phyloP scores from a whole-genome alignment of 2,888 invertebrate genomes.

The Slavum lentiscoides region DNA sequence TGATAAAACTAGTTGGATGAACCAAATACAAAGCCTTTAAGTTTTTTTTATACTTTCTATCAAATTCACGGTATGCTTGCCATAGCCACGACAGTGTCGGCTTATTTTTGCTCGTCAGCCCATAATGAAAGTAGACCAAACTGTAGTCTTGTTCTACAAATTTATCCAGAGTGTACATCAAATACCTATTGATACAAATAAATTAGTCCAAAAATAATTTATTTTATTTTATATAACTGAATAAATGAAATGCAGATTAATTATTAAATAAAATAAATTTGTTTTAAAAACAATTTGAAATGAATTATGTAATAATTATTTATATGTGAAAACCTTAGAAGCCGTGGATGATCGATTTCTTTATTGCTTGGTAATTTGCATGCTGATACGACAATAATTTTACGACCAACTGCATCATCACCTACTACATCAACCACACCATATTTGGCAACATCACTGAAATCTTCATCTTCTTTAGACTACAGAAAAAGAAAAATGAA shows the following conservation, averaged over 20 bases:
- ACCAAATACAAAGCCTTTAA: slow-evolving; percentile 96
- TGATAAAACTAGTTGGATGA: slow-evolving; percentile 96
- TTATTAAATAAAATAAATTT: background rate
- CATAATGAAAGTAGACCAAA: slow-evolving; percentile 96
- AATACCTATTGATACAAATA: slow-evolving; percentile 69
- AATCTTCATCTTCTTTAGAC: slow-evolving; percentile 65
- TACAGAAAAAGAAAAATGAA: slow-evolving; percentile 55
- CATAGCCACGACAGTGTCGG: slow-evolving; percentile 94
- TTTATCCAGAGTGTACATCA: slow-evolving; percentile 91
- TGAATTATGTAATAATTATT: no score
- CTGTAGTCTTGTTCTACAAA: slow-evolving; percentile 99
- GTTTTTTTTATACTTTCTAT: slow-evolving; percentile 99
- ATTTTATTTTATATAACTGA: background rate
- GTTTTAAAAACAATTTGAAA: background rate
- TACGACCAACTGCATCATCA: slow-evolving; percentile 82
- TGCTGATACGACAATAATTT: slow-evolving; percentile 95
- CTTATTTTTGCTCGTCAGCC: slow-evolving; percentile 92
- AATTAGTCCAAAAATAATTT: background rate
- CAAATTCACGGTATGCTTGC: slow-evolving; percentile 95
- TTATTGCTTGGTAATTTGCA: slow-evolving; percentile 83
- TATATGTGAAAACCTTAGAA: slow-evolving; percentile 67
- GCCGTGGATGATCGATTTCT: slow-evolving; percentile 73
- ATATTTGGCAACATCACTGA: slow-evolving; percentile 72
- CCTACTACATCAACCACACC: slow-evolving; percentile 84
- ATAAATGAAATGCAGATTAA: no score